Evolutionary conservation across 2,888 invertebrate genomes (phyloP), one percentile per base, ranked within the genome.

Genomic region (Phyllotreta striolata): DNA sequence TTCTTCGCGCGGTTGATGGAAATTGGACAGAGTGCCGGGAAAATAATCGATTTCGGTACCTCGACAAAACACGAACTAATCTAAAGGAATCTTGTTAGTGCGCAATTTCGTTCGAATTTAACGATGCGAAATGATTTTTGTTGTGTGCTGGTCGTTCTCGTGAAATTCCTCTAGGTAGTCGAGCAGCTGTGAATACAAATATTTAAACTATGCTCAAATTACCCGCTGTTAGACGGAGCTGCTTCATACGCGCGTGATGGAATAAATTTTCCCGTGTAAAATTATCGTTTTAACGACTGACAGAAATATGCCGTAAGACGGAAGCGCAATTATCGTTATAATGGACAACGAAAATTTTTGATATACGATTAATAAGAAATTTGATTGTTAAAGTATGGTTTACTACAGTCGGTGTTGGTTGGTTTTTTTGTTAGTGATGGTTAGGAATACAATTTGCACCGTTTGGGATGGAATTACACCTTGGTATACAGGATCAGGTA

Each of bases 401-500:
- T 39, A 38, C 40, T 43, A 40, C 54, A 52, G 44, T 35, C 54
- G 51, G 51, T 57, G 35, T 35, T 40, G 60, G 38, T 38, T 66
- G 34, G 46, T 66, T 13, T 47, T 64, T 54, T 55, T 66, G 49
- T 47, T 66, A 24, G 59, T 69, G 60, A 61, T 63, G 58, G 60
- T 65, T 34, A 60, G 58, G 57, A 51, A 40, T 24, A 24, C 24
- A 24, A 24, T 24, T 35, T 61, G 67, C 43, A 70, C 71, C 34
- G 62, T 68, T 61, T 85, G 84, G 83, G 84, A 85, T 75, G 84
- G 84, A 67, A 79, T 83, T 62, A 83, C 83, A 9, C 84, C 85
- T 12, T 85, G 85, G 84, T 85, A 83, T 75, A 83, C 83, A 39
- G 84, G 82, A 75, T 84, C 85, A 41, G 81, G 86, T 86, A 82